Evolutionary conservation across 2,888 invertebrate genomes (phyloP), one percentile per base, ranked within the genome.

Genomic region (Hyppa rectilinea): DNA sequence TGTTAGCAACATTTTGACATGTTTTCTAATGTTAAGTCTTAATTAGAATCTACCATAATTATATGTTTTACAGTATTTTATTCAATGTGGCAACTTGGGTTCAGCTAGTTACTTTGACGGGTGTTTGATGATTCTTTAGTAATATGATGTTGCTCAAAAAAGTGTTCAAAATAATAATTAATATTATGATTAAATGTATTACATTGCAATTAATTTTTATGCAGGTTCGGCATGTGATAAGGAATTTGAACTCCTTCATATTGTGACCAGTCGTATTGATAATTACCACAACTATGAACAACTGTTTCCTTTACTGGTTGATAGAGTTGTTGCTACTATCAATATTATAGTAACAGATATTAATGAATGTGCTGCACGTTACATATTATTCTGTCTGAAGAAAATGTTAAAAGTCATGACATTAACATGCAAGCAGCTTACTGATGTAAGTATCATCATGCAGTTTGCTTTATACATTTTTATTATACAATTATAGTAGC

Each of bases 101-200:
- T 84, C 70, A 81, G 91, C 90, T 89, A 85, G 86, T 88, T 85
- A 86, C 88, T 85, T 85, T 86, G 85, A 78, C 78, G 84, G 88
- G 88, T 86, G 88, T 90, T 88, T 93, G 93, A 93, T 89, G 93
- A 91, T 84, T 89, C 93, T 93, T 93, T 93, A 93, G 93, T 92
- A 93, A 92, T 93, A 93, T 93, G 93, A 93, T 92, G 90, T 90
- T 92, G 92, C 87, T 87, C 70, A 23, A 55, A 40, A 34, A 50
- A 52, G 0, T 12, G 4, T 56, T 45, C 7, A 12, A 43, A 49
- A 23, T 2, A 49, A 23, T 2, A 29, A 7, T 31, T 40, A 29
- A n/a, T 7, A 49, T 9, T 38, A 1, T 34, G 2, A 29, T 66
- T 7, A 23, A 20, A 20, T n/a, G 17, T 34, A 38, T 20, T 70